Evolutionary conservation across 2,797 vertebrate species (phyloP), one percentile per base, ranked within the genome.

Genomic region (Pristis pectinata): DNA sequence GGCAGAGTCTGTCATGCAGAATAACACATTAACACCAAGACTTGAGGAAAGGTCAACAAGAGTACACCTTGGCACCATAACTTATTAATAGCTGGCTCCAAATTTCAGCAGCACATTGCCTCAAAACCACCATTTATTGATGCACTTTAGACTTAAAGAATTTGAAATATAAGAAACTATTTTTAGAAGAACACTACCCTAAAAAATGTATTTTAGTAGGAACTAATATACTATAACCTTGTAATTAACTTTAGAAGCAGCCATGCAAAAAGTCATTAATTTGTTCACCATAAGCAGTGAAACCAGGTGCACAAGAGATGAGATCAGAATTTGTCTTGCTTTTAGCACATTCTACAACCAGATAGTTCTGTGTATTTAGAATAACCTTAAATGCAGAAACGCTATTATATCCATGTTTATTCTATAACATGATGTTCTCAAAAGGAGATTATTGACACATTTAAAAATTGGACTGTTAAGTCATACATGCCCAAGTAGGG

Each of bases 1-100:
- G 34, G 44, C 15, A 74, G 41, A 74, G 70, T 76, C 92, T 74
- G 92, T 49, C 70, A 94, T 49, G 92, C 92, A 94, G 70, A 44
- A 76, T 70, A 94, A 76, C 41, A 94, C 92, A 56, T 94, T 76
- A 94, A 94, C 30, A 56, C 92, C 8, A 93, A 94, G 92, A 53
- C 92, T 17, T 72, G 72, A 49, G 27, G 44, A 94, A 94, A 94
- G 92, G 92, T 94, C 92, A 94, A 74, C 22, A 94, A 53, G 44
- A 94, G 92, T 94, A 74, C 92, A 94, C 92, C 92, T 94, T 53
- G 70, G 70, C 67, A 76, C 70, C 44, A 9, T 41, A 94, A 56
- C 61, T 91, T n/a, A 37, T 91, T 91, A 91, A 61, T 41, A 91
- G n/a, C 59, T 64, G 56, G 56, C 17, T n/a, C 85, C 56, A 89